phyloP scores from a whole-genome alignment of 2,888 invertebrate species.

The Buathra laborator region DNA sequence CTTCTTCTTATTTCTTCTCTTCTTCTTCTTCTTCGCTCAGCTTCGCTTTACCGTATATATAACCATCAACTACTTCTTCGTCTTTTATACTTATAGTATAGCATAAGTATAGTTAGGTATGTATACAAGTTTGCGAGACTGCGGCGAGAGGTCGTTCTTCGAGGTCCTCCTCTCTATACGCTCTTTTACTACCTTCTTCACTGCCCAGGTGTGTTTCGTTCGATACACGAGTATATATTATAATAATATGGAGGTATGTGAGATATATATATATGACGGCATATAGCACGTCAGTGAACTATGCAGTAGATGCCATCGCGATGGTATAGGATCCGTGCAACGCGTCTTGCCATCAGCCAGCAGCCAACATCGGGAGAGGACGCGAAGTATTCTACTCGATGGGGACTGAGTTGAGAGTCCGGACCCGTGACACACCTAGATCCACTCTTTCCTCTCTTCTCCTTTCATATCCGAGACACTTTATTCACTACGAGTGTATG shows the following conservation, averaged over 20 bases:
- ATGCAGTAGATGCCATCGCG: constrained; percentile 38
- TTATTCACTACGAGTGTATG: neutral
- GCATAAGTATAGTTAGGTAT: constrained; percentile 38
- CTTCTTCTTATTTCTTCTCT: neutral
- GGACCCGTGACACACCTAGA: constrained; percentile 56
- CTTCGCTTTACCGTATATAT: constrained; percentile 50
- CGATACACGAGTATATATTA: constrained; percentile 43
- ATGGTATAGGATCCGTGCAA: neutral
- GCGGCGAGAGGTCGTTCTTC: constrained; percentile 78
- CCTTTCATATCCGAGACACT: constrained; percentile 14
- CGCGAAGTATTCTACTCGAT: constrained; percentile 33
- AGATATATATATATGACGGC: constrained; percentile 41
- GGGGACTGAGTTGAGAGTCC: constrained; percentile 27
- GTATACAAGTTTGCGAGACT: constrained; percentile 77
- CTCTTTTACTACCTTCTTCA: constrained; percentile 30
- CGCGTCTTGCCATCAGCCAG: constrained; percentile 20
- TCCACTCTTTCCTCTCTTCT: constrained; percentile 33
- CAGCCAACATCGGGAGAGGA: constrained; percentile 16
- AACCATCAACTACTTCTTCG: constrained; percentile 50
- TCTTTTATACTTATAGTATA: constrained; percentile 53
- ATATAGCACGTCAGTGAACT: constrained; percentile 20
- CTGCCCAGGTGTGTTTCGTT: constrained; percentile 60
- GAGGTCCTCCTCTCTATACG: constrained; percentile 60
- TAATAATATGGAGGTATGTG: constrained; percentile 57
- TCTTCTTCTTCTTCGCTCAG: constrained; percentile 38